A percentile compares a stretch with the other conserved stretches of the same genome.
Conservation (phyloP, 2,797 vertebrate genomes). For the Poeciliopsis turneri region DNA sequence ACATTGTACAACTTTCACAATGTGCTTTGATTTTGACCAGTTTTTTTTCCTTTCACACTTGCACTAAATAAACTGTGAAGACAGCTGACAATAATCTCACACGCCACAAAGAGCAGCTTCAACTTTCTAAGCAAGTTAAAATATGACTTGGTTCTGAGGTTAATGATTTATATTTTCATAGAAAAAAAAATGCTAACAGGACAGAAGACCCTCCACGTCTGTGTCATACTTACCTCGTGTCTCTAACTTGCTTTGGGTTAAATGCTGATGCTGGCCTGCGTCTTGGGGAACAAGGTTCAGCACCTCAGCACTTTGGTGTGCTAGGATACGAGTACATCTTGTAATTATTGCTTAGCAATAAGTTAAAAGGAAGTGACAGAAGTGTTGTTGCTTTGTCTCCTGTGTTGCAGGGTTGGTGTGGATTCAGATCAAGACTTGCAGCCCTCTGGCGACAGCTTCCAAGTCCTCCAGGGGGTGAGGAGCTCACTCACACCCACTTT, state of each 20-base stretch:
- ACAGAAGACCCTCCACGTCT: no score
- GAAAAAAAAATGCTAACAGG: neutral
- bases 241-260: neutral
- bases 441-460: conserved; percentile 92
- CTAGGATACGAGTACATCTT: neutral
- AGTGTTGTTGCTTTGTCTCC: neutral
- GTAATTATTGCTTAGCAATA: neutral
- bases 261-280: neutral
- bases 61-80: no score
- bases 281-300: neutral
- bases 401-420: conserved; percentile 87
- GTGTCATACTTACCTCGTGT: neutral
- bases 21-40: no score
- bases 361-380: neutral
- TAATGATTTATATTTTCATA: neutral
- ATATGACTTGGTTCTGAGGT: neutral
- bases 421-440: conserved; percentile 95
- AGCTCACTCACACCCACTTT: conserved; percentile 10
- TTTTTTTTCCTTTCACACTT: no score
- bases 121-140: neutral
- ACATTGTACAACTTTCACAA: no score
- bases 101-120: no score
- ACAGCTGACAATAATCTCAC: no score
- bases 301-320: neutral
- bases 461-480: conserved; percentile 97